Conservation (phyloP, 2,113 vertebrate genomes). For the Chaetura pelagica region DNA sequence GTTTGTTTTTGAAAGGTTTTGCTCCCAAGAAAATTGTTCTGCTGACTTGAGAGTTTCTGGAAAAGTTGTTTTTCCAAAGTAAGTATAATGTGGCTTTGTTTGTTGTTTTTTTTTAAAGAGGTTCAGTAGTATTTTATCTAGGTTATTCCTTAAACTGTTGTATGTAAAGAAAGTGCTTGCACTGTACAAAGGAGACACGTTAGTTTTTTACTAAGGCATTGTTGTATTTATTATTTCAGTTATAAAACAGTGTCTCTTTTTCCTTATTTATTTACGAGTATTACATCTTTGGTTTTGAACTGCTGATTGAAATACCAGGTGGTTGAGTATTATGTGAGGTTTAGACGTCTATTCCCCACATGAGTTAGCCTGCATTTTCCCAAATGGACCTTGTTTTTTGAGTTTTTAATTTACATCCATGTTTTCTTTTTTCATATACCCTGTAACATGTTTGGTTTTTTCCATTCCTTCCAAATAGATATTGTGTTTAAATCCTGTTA, state of each 20-base stretch:
- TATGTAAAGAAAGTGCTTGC: background rate
- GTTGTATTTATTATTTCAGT: background rate
- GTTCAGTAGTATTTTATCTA: background rate
- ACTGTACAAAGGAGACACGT: background rate
- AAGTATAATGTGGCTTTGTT: slow-evolving; percentile 68
- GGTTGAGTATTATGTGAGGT: background rate
- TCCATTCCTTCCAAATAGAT: background rate
- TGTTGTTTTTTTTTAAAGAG: background rate
- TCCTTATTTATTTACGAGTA: background rate
- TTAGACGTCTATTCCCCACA: background rate
- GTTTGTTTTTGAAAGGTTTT: slow-evolving; percentile 91
- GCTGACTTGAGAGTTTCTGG: slow-evolving; percentile 90
- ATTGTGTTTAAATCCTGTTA: background rate
- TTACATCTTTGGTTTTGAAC: background rate
- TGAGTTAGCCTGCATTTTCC: background rate
- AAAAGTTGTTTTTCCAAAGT: slow-evolving; percentile 85
- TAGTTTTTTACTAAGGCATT: background rate
- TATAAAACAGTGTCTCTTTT: background rate
- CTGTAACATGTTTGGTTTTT: background rate
- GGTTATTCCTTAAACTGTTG: background rate
- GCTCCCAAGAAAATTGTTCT: slow-evolving; percentile 88
- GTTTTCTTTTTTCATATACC: background rate
- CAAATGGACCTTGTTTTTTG: background rate
- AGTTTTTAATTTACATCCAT: background rate
- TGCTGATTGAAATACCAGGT: background rate